Base-by-base conservation (phyloP, 2,888 invertebrate species). In the Lasioglossum zephyrum region DNA sequence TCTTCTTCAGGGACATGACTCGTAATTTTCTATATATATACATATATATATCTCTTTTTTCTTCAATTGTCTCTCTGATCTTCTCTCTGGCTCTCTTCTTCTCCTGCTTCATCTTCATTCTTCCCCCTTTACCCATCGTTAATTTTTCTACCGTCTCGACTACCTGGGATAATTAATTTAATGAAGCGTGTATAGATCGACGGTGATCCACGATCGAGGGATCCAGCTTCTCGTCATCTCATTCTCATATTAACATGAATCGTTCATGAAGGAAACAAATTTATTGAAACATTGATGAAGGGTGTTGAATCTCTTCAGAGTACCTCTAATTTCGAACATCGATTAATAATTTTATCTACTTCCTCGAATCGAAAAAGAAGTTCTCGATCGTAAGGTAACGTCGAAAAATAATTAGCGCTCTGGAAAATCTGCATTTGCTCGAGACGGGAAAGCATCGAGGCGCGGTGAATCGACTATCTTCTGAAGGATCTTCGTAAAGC, bases 1-100 rank as follows among this genome's bases (percentile, higher is more conserved):
- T 90, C 87, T 86, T 89, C 89, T 84, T 83, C 83, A 88, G 92
- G 92, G 92, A 92, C 92, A 92, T 90, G 92, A 92, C 92, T 92
- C 92, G 91, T 89, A 81, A 83, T 81, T 80, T 18, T 86, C 76
- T 47, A 81, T 87, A 69, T 78, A 39, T 82, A 36, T 36, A 36
- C 3, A 2, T 36, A 81, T 87, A 69, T 78, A 81, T 87, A 69
- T 78, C 81, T 79, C 63, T 80, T 78, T 74, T 78, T 73, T 70
- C 66, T 82, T 70, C 79, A 41, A 69, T 82, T 60, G 11, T 81
- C 60, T 76, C 16, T 85, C 79, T 78, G 63, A 60, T 66, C 73
- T 57, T 81, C 70, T 82, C 44, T 60, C 82, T 66, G 16, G 77
- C 72, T 76, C 16, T 85, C 77, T 84, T 57, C 72, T 73, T 86